Conservation (phyloP, 2,113 vertebrate species). For the Nerophis lumbriciformis region DNA sequence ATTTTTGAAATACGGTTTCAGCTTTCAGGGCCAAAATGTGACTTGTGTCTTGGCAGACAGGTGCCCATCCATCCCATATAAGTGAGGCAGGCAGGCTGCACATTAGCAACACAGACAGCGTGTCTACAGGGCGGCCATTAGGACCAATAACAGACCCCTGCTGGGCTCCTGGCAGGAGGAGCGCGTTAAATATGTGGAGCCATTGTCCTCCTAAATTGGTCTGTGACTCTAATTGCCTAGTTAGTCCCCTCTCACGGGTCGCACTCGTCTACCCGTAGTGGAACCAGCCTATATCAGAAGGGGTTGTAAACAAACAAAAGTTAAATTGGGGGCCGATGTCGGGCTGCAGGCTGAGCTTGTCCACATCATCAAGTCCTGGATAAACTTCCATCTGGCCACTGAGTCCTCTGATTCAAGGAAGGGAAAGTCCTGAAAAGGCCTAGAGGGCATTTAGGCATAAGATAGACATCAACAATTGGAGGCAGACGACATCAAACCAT, state of each 20-base stretch:
- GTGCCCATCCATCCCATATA: constrained; percentile 32
- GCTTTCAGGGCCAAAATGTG: no score
- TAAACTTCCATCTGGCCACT: not conserved
- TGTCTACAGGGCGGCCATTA: constrained; percentile 66
- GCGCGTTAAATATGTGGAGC: constrained; percentile 59
- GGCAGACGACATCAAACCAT: constrained; percentile 54
- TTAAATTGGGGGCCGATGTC: constrained; percentile 16
- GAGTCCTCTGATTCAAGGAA: constrained; percentile 37
- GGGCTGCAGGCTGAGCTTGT: constrained; percentile 21
- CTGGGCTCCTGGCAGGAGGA: constrained; percentile 52
- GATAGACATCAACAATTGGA: constrained; percentile 56
- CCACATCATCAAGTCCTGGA: not conserved
- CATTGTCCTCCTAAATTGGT: constrained; percentile 74
- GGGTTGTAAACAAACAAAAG: constrained; percentile 45
- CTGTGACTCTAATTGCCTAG: constrained; percentile 69
- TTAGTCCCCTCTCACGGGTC: constrained; percentile 64
- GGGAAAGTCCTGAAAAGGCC: constrained; percentile 29
- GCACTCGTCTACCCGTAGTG: constrained; percentile 62
- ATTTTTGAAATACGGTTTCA: no score
- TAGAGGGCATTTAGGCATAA: constrained; percentile 20
- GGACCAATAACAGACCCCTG: constrained; percentile 64
- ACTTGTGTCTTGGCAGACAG: constrained; percentile 19
- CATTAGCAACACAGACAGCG: constrained; percentile 68
- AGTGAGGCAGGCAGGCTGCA: constrained; percentile 38
- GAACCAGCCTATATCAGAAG: constrained; percentile 52